phyloP scores from a whole-genome alignment of 64 coral and sea anemone species.

The Hydrozoanthus tunicans region DNA sequence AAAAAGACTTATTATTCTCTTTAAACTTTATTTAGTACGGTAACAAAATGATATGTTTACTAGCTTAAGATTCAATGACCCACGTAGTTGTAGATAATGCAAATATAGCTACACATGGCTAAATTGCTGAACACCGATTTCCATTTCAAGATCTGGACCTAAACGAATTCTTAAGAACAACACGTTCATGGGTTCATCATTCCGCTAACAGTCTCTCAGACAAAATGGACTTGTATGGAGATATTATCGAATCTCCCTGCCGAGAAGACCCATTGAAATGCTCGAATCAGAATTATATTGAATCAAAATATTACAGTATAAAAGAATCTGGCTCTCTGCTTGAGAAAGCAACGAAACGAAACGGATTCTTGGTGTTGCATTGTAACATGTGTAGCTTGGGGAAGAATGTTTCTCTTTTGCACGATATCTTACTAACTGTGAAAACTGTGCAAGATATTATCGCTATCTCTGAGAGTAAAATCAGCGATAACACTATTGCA shows the following conservation, averaged over 20 bases:
- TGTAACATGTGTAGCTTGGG: constrained; percentile 32
- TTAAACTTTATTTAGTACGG: constrained; percentile 2
- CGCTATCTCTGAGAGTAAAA: constrained; percentile 27
- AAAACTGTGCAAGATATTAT: not conserved
- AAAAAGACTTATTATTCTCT: not conserved
- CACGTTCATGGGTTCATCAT: constrained; percentile 19
- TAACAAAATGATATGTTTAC: not conserved
- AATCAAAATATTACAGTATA: constrained; percentile 54
- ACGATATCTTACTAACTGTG: constrained; percentile 42
- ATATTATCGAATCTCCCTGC: constrained; percentile 10
- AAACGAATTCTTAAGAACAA: not conserved
- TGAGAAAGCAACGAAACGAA: not conserved
- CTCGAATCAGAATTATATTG: constrained; percentile 23
- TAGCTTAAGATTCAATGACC: not conserved
- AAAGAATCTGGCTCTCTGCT: constrained; percentile 28
- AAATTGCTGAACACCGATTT: not conserved
- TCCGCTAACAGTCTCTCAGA: not conserved
- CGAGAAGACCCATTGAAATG: constrained; percentile 24
- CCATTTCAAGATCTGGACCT: not conserved
- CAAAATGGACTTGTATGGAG: constrained; percentile 21
- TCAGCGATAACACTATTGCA: not conserved
- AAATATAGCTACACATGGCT: not conserved
- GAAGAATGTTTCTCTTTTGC: constrained; percentile 38
- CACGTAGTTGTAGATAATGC: not conserved
- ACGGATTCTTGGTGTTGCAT: constrained; percentile 30